Evolutionary conservation across 35 echinoderm and acorn worm genomes (phyloP), one percentile per base, ranked within the genome.

Genomic region (Diadema setosum): DNA sequence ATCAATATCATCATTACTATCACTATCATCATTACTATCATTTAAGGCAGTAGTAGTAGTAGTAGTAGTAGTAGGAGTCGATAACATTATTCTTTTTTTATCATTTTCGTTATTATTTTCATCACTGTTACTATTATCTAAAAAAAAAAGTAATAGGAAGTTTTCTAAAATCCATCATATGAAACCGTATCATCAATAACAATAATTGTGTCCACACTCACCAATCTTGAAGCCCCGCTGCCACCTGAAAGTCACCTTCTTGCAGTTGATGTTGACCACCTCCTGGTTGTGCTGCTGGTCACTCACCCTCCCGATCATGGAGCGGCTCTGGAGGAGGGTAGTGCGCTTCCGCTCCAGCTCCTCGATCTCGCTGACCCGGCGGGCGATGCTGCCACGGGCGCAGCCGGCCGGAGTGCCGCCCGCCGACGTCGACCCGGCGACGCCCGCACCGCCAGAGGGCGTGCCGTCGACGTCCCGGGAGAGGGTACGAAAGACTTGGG

Each of bases 241-340:
- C 96, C 96, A 99, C n/a, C 93, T 88, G 86, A 99, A 99, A 1
- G 93, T 94, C 6, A 99, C 96, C 83, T 99, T 99, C 70, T 94
- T 94, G 46, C 96, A 99, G 78, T 89, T 99, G 45, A 97, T 93
- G 70, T 87, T 95, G 39, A 99, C 87, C n/a, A 89, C 58, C 45
- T 94, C 89, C n/a, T 86, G 74, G 57, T 84, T 45, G 5, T 67
- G 87, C 7, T 84, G 91, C 24, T 92, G 70, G 26, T 94, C 93
- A 56, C 89, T 91, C 36, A 99, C 89, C 24, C 64, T 33, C 17
- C 96, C 96, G 26, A 99, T 99, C 65, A 80, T 57, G 21, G 78
- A 76, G n/a, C 70, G 29, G 12, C 91, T 73, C 40, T 89, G 93
- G 32, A 94, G 90, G 46, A 85, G 86, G 24, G 63, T 39, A 32